phyloP scores from a whole-genome alignment of 2,888 invertebrate genomes.

The Unio pictorum region DNA sequence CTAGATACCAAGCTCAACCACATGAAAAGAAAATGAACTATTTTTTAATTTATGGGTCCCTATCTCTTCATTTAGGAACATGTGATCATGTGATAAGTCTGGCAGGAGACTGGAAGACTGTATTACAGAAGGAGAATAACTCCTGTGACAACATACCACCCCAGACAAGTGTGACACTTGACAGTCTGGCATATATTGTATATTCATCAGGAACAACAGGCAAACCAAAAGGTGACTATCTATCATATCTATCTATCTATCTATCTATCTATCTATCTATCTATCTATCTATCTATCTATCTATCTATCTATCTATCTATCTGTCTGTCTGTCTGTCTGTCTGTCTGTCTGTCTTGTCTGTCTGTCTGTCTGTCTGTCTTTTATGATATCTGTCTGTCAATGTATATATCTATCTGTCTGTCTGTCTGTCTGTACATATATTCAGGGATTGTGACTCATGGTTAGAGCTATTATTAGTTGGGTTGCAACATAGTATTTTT shows the following conservation, averaged over 20 bases:
- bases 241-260: background rate
- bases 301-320: background rate
- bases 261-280: background rate
- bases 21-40: background rate
- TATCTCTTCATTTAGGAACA: background rate
- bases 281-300: background rate
- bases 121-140: constrained; percentile 40
- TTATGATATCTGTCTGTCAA: background rate
- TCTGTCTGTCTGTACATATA: too few relatives aligned
- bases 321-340: too few relatives aligned
- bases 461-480: too few relatives aligned
- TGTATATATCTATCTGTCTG: background rate
- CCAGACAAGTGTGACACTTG: constrained; percentile 42
- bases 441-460: too few relatives aligned
- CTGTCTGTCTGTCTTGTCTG: background rate
- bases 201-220: constrained; percentile 73
- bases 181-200: constrained; percentile 71
- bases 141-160: constrained; percentile 11
- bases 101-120: constrained; percentile 55
- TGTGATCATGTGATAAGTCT: constrained; percentile 43
- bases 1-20: background rate
- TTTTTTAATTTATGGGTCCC: background rate
- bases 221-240: constrained; percentile 69
- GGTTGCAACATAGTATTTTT: too few relatives aligned
- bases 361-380: background rate